phyloP scores from a whole-genome alignment of 2,888 invertebrate species.

The Heliconius cydno region DNA sequence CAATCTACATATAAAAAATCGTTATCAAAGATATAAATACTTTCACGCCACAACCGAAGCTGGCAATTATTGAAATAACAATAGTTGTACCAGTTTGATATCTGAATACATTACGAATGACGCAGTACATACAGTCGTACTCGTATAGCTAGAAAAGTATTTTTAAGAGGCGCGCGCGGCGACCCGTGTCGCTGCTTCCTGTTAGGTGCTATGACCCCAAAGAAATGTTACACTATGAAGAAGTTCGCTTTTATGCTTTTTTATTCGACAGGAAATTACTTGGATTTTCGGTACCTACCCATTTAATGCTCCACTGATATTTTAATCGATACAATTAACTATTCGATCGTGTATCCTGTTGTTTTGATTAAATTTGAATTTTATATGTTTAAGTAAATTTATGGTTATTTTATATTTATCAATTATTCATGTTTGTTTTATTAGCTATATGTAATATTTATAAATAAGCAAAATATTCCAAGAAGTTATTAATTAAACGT shows the following conservation, averaged over 20 bases:
- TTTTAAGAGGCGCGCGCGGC: slow-evolving; percentile 78
- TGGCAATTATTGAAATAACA: slow-evolving; percentile 31
- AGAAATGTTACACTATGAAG: slow-evolving; percentile 72
- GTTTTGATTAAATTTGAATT: slow-evolving; percentile 19
- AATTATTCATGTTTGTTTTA: not conserved
- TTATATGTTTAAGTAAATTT: not conserved
- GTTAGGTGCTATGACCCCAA: slow-evolving; percentile 82
- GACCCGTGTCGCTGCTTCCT: slow-evolving; percentile 80
- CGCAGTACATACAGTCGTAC: slow-evolving; percentile 43
- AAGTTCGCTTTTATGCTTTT: slow-evolving; percentile 65
- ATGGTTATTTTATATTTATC: not conserved
- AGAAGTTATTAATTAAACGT: not conserved
- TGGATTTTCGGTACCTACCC: slow-evolving; percentile 64
- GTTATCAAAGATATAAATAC: slow-evolving; percentile 16
- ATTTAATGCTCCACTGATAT: slow-evolving; percentile 71
- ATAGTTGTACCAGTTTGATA: slow-evolving; percentile 26
- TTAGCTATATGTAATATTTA: too few species aligned
- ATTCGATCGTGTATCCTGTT: slow-evolving; percentile 47
- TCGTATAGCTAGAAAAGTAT: slow-evolving; percentile 64
- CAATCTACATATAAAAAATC: slow-evolving; percentile 4
- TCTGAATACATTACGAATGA: slow-evolving; percentile 26
- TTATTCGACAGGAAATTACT: slow-evolving; percentile 80
- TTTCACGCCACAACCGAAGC: slow-evolving; percentile 17
- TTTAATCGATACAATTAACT: slow-evolving; percentile 49
- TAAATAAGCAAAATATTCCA: not conserved